phyloP scores from a whole-genome alignment of 2,113 vertebrate species.

The Gorsachius goisagi region DNA sequence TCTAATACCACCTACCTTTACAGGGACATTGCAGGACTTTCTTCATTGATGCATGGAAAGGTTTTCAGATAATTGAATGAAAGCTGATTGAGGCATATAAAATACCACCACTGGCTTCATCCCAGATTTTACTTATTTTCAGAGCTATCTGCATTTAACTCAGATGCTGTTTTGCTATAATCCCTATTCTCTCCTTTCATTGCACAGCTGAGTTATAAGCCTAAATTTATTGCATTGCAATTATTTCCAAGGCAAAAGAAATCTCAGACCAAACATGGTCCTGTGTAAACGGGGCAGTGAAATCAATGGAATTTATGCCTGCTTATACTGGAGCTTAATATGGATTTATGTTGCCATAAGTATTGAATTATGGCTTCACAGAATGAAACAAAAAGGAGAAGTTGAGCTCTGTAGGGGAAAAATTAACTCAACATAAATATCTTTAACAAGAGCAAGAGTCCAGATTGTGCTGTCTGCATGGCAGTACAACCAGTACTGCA shows the following conservation, averaged over 20 bases:
- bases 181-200: slow-evolving; percentile 1
- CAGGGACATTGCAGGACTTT: neutral
- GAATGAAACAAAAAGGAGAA: slow-evolving; percentile 60
- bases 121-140: neutral
- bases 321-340: slow-evolving; percentile 55
- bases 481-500: slow-evolving; percentile 43
- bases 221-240: slow-evolving; percentile 43
- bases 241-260: slow-evolving; percentile 39
- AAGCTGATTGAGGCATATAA: neutral
- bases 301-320: slow-evolving; percentile 51
- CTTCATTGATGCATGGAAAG: neutral
- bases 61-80: neutral
- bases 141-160: neutral
- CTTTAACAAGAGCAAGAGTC: slow-evolving; percentile 27
- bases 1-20: neutral
- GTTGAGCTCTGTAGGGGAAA: slow-evolving; percentile 58
- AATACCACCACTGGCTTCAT: neutral
- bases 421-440: slow-evolving; percentile 19
- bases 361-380: slow-evolving; percentile 58
- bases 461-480: slow-evolving; percentile 26
- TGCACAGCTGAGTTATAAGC: slow-evolving; percentile 11
- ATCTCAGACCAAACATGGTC: slow-evolving; percentile 4
- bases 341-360: slow-evolving; percentile 50
- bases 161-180: neutral
- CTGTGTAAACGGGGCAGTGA: neutral